Percentiles rank a stretch among this genome's conserved stretches.
These are phyloP conservation scores for Polypedilum pembai DNA, from an alignment of 1,140 invertebrate species.

Conservation along the genomic window DNA sequence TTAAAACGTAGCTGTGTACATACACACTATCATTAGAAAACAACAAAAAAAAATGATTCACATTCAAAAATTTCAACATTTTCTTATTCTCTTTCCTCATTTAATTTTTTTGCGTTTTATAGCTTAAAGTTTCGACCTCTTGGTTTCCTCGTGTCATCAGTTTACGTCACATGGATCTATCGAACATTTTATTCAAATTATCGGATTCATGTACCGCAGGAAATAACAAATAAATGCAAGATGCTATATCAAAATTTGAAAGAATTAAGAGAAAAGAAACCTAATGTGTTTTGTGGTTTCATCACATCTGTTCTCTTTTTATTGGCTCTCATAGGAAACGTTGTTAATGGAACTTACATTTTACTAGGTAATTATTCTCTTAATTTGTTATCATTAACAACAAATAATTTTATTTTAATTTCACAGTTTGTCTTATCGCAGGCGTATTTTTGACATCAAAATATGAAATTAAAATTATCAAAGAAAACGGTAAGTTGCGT, in stretches of 20 bases:
- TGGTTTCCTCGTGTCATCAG: neutral
- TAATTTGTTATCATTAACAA: too few relatives aligned
- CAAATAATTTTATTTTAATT: neutral
- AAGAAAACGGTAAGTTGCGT: constrained; percentile 20
- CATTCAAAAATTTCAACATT: neutral
- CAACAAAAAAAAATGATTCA: constrained; percentile 6
- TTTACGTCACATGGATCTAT: neutral
- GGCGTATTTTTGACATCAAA: neutral
- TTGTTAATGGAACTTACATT: constrained; percentile 8
- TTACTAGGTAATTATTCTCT: constrained; percentile 5
- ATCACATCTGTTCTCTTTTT: neutral
- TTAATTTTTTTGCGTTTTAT: neutral
- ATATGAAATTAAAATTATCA: constrained; percentile 24
- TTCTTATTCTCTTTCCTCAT: neutral
- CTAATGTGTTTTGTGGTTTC: constrained; percentile 8
- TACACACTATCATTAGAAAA: neutral
- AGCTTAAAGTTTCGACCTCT: constrained; percentile 9
- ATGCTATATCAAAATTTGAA: neutral
- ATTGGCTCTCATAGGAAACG: neutral
- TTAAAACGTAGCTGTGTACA: neutral
- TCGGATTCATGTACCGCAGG: neutral
- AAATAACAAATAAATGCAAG: neutral
- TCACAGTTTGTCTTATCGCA: neutral
- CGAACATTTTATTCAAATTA: constrained; percentile 18
- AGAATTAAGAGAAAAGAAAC: neutral